Evolutionary conservation across 1,140 invertebrate species (phyloP), one percentile per base, ranked within the genome.

Genomic region (Rhyzopertha dominica): DNA sequence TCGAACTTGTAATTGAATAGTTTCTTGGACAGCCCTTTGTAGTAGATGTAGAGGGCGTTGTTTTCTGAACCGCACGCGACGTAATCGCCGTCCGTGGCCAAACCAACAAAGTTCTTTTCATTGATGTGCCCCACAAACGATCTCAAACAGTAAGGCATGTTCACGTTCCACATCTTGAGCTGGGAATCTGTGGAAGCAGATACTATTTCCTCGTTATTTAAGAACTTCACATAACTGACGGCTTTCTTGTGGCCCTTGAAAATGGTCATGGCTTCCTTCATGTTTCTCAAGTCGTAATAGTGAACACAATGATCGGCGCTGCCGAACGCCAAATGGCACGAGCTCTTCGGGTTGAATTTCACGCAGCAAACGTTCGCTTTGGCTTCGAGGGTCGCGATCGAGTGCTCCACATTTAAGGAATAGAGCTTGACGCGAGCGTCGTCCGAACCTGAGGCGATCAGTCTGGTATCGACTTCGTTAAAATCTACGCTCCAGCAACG

Each of bases 401-500:
- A 95, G 59, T 90, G 82, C 43, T 94, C 89, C 9, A 78, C 77
- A 64, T 90, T 90, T 1, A 92, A 74, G 8, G 90, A 86, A 90
- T 94, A 98, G 2, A 98, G 72, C 71, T 96, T 96, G 1, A 98
- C 92, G 65, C 88, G 80, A 8, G 90, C 85, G 72, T 98, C 94
- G 73, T 98, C 94, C 1, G 90, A 95, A 5, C 92, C 94, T 1
- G 90, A 95, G 3, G 93, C 93, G 42, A 98, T 82, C 8, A 97
- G 66, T 40, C 90, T 76, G 3, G 92, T 90, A 67, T 97, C 92
- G 26, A 92, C 83, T 47, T 85, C 80, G 65, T 95, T 97, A 65
- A 96, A 97, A 72, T 97, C 92, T 7, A 98, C 92, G 53, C 88
- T 92, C 94, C 94, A 98, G 65, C 91, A 95, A 37, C 93, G 73